phyloP scores from a whole-genome alignment of 2,113 vertebrate species.

The Nycticryphes semicollaris region DNA sequence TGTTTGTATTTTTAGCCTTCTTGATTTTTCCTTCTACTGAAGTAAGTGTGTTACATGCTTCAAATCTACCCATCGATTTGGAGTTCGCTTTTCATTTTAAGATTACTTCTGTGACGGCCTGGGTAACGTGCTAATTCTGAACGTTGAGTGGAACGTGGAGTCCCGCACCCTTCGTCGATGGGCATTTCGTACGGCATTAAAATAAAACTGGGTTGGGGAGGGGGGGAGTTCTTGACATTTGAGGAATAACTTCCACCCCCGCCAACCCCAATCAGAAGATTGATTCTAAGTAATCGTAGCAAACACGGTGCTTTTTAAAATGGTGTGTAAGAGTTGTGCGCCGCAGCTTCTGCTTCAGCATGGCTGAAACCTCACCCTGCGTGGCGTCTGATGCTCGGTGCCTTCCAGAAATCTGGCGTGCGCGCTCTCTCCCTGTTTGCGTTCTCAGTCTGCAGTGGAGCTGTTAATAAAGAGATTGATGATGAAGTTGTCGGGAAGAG shows the following conservation, averaged over 20 bases:
- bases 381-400: conserved; percentile 39
- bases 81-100: background rate
- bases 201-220: background rate
- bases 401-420: conserved; percentile 74
- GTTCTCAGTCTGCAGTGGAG: conserved; percentile 83
- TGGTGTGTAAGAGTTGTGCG: background rate
- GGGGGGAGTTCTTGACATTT: background rate
- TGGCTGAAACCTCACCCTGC: conserved; percentile 24
- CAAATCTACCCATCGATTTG: background rate
- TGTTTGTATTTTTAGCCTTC: background rate
- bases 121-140: background rate
- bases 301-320: background rate
- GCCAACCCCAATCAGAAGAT: background rate
- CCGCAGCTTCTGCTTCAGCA: conserved; percentile 22
- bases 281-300: background rate
- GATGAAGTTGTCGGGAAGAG: conserved; percentile 91
- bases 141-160: background rate
- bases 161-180: background rate
- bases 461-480: conserved; percentile 99
- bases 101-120: background rate
- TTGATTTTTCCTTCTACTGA: too few relatives aligned
- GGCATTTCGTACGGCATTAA: background rate
- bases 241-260: background rate
- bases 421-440: conserved; percentile 70
- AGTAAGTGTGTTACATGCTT: background rate